These are phyloP conservation scores for Notospermus geniculatus DNA, from an alignment of 1,140 invertebrate species.

Conservation along the genomic window DNA sequence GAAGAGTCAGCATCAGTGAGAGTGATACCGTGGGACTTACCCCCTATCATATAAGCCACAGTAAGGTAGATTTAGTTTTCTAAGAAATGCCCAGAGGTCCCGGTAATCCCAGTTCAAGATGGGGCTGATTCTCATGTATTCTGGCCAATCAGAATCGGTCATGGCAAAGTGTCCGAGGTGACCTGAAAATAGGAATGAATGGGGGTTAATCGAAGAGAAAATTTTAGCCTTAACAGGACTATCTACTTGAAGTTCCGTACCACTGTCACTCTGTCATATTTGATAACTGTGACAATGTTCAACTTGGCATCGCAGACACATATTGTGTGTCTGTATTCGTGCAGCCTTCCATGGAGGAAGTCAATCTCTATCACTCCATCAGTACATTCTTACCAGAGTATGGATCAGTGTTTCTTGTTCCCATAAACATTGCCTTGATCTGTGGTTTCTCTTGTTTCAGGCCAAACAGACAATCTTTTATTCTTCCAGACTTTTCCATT, in stretches of 20 bases:
- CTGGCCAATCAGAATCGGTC: slow-evolving; percentile 85
- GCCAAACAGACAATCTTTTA: slow-evolving; percentile 68
- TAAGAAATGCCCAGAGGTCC: slow-evolving; percentile 85
- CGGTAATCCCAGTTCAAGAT: slow-evolving; percentile 85
- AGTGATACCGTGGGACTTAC: too few species aligned
- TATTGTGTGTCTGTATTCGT: too few species aligned
- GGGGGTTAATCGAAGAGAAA: too few species aligned
- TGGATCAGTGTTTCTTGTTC: slow-evolving; percentile 81
- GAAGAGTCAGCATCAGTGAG: too few species aligned
- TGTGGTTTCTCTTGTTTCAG: slow-evolving; percentile 65
- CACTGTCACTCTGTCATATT: too few species aligned
- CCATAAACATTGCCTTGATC: slow-evolving; percentile 84
- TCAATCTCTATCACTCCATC: too few species aligned
- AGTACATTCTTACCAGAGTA: slow-evolving; percentile 73
- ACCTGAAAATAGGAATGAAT: slow-evolving; percentile 29
- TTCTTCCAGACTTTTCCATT: slow-evolving; percentile 57
- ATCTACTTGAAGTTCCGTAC: too few species aligned
- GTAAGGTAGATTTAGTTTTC: slow-evolving; percentile 76
- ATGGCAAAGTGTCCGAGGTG: slow-evolving; percentile 60
- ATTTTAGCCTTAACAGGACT: too few species aligned
- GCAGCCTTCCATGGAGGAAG: too few species aligned
- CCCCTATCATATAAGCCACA: slow-evolving; percentile 85
- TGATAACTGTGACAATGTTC: too few species aligned
- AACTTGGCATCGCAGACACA: too few species aligned
- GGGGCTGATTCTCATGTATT: slow-evolving; percentile 81